Evolutionary conservation across 53 echinoderm and acorn worm genomes (phyloP).

Genomic region (Hippasteria phrygiana): DNA sequence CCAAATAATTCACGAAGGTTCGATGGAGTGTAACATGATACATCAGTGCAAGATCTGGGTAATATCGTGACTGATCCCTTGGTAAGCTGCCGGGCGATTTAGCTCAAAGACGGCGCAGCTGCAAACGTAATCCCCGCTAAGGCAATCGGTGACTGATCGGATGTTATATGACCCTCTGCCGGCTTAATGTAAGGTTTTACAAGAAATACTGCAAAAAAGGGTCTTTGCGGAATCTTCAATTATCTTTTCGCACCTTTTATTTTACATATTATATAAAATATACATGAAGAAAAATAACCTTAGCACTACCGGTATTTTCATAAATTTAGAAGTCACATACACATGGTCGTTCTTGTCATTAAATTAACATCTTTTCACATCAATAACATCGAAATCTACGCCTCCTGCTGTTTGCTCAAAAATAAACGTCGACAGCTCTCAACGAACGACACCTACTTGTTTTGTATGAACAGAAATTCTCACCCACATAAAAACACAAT

Average conservation of each 20-base stretch:
- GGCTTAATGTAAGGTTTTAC: neutral
- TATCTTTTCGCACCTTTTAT: neutral
- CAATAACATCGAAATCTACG: no score
- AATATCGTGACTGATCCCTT: neutral
- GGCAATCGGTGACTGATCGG: neutral
- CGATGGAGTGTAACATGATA: neutral
- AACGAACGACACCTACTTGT: no score
- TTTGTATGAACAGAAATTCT: neutral
- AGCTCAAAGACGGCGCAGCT: constrained; percentile 28
- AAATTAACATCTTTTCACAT: no score
- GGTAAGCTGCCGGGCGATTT: neutral
- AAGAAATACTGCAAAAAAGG: neutral
- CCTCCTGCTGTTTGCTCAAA: no score
- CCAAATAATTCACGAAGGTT: neutral
- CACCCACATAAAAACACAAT: neutral
- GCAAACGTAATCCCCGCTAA: constrained; percentile 36
- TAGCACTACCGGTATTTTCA: no score
- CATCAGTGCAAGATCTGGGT: neutral
- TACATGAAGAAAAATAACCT: no score
- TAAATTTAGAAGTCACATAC: no score
- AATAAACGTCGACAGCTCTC: no score
- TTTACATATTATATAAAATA: neutral
- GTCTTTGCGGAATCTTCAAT: neutral
- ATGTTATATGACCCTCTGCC: neutral
- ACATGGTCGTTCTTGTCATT: no score